Evolutionary conservation across 2,113 vertebrate species (phyloP).

Genomic region (Platichthys flesus): DNA sequence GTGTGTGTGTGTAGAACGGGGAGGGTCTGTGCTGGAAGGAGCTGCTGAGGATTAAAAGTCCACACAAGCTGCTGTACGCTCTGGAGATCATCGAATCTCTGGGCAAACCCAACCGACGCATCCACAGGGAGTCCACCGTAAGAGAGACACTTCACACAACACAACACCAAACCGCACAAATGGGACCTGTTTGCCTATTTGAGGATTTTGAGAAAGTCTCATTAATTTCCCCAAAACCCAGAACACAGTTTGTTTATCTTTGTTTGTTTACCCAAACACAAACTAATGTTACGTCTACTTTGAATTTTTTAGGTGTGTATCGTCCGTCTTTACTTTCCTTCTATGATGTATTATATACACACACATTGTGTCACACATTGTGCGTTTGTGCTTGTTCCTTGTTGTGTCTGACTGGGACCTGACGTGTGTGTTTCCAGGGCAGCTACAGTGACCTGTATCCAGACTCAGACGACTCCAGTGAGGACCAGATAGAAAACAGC

Average conservation of each 20-base stretch:
- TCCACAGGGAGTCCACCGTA: slow-evolving; percentile 96
- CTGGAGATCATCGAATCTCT: slow-evolving; percentile 98
- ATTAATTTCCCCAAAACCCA: no score
- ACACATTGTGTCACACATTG: no score
- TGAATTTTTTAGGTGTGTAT: no score
- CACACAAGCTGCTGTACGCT: slow-evolving; percentile 96
- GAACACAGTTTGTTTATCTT: no score
- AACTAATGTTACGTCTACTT: no score
- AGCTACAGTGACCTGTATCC: slow-evolving; percentile 99
- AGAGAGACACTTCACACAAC: neutral
- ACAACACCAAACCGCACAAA: no score
- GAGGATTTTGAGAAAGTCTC: no score
- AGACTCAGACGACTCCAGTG: slow-evolving; percentile 97
- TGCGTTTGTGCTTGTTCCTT: neutral
- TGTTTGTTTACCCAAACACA: no score
- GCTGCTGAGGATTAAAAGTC: slow-evolving; percentile 94
- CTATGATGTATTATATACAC: no score
- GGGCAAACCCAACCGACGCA: slow-evolving; percentile 96
- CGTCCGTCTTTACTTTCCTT: no score
- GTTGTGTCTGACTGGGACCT: neutral
- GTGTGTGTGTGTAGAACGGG: slow-evolving; percentile 79
- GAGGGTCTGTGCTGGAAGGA: slow-evolving; percentile 97
- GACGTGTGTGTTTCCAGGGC: slow-evolving; percentile 81
- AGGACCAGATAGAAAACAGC: slow-evolving; percentile 99
- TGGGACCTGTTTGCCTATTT: no score